A percentile compares a stretch with the other conserved stretches of the same genome.
Evolutionary conservation across 92 coral and sea anemone genomes (phyloP).

Genomic region (Epizoanthus illoricatus): DNA sequence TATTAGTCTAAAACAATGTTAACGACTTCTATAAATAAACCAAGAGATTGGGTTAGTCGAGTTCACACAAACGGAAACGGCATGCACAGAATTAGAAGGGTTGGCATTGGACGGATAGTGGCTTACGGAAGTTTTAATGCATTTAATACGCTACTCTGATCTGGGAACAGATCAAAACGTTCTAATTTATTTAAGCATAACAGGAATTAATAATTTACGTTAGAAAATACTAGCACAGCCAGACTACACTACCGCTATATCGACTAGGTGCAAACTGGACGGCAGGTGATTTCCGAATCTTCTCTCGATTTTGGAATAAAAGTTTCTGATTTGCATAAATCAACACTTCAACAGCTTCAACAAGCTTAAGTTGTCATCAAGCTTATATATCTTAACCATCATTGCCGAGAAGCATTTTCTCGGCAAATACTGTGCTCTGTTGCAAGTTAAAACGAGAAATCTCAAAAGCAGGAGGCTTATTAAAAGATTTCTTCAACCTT

Average conservation of each 20-base stretch:
- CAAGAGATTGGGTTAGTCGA: not conserved
- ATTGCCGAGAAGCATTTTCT: conserved; percentile 17
- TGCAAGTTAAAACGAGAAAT: not conserved
- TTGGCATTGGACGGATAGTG: not conserved
- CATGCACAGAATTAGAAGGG: not conserved
- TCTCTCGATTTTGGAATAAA: not conserved
- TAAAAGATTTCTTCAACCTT: conserved; percentile 7
- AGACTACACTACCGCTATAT: not conserved
- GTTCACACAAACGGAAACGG: not conserved
- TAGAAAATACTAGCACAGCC: not conserved
- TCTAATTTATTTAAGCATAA: no score
- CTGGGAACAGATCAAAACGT: no score
- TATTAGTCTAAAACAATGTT: not conserved
- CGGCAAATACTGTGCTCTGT: conserved; percentile 3
- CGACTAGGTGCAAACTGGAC: not conserved
- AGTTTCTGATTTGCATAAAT: conserved; percentile 39
- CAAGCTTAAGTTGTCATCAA: conserved; percentile 32
- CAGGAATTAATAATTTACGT: no score
- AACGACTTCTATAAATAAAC: conserved; percentile 7
- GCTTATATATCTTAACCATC: conserved; percentile 25
- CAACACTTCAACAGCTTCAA: conserved; percentile 42
- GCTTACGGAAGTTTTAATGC: not conserved
- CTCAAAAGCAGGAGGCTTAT: not conserved
- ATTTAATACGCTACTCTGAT: not conserved
- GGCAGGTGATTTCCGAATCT: conserved; percentile 37